These are phyloP conservation scores for Tyrophagus putrescentiae DNA, from an alignment of 1,140 invertebrate genomes.

Conservation along the genomic window DNA sequence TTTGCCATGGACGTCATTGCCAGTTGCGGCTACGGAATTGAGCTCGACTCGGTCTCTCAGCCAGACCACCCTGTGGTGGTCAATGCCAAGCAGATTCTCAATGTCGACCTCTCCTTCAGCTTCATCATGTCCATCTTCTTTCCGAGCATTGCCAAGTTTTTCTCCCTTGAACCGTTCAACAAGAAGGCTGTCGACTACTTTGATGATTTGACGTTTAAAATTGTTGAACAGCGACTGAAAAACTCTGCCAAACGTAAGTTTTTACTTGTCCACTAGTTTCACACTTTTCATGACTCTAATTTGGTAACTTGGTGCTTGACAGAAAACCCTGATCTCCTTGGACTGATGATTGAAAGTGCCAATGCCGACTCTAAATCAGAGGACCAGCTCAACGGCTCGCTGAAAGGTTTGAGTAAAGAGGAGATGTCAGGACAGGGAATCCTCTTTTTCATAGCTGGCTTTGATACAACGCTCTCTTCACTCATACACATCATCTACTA, in stretches of 20 bases:
- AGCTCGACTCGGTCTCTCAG: constrained; percentile 33
- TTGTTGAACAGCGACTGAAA: constrained; percentile 19
- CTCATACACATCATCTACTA: constrained; percentile 41
- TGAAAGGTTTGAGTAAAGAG: constrained; percentile 4
- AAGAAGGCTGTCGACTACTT: constrained; percentile 19
- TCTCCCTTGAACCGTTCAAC: constrained; percentile 7
- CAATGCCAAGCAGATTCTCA: constrained; percentile 28
- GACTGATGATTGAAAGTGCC: constrained; percentile 11
- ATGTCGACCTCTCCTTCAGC: constrained; percentile 9
- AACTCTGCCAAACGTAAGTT: constrained; percentile 8
- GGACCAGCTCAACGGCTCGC: background rate
- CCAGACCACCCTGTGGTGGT: constrained; percentile 31
- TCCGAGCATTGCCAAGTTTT: constrained; percentile 1
- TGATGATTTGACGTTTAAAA: constrained; percentile 2
- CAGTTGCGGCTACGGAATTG: constrained; percentile 37
- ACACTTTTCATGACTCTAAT: background rate
- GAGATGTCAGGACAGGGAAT: constrained; percentile 48
- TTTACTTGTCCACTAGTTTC: background rate
- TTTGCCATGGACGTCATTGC: constrained; percentile 40
- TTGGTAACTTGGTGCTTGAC: background rate
- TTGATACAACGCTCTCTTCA: constrained; percentile 44
- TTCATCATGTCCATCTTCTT: background rate
- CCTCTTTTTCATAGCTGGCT: constrained; percentile 50
- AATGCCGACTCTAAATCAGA: background rate
- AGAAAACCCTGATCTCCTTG: constrained; percentile 11